These are phyloP conservation scores for Mesochorus sp. DNA, from an alignment of 2,888 invertebrate species.

Conservation along the genomic window DNA sequence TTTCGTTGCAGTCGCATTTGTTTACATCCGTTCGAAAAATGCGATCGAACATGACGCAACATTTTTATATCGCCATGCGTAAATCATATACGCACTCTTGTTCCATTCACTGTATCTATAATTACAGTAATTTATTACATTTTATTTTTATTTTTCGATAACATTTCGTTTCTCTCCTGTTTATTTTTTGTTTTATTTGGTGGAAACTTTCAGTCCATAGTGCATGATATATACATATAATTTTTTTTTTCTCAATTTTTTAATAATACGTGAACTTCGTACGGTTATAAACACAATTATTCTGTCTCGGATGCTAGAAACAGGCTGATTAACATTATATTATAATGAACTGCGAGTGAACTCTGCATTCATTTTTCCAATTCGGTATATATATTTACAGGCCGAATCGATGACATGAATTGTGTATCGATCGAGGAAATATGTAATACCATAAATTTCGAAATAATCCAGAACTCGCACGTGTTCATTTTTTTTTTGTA, in stretches of 20 bases:
- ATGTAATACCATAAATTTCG: too few relatives aligned
- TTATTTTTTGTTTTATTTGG: not conserved
- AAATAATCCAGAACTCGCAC: too few relatives aligned
- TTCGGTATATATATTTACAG: too few relatives aligned
- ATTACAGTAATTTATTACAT: not conserved
- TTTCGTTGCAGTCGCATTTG: not conserved
- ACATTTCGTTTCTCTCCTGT: not conserved
- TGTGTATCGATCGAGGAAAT: too few relatives aligned
- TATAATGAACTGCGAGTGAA: slow-evolving; percentile 8
- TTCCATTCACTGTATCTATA: not conserved
- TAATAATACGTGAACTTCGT: slow-evolving; percentile 30
- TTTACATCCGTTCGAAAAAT: not conserved
- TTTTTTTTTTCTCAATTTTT: not conserved
- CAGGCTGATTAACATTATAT: not conserved
- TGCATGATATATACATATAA: too few relatives aligned
- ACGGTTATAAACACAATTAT: not conserved
- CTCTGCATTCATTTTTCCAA: not conserved
- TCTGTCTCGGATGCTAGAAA: not conserved
- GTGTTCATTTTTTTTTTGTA: too few relatives aligned
- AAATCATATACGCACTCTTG: not conserved
- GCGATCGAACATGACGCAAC: not conserved
- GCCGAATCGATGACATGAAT: too few relatives aligned
- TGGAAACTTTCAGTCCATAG: not conserved
- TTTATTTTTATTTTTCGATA: not conserved
- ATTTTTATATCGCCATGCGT: not conserved